phyloP scores from a whole-genome alignment of 2,888 invertebrate genomes.

The Bimastos eiseni region DNA sequence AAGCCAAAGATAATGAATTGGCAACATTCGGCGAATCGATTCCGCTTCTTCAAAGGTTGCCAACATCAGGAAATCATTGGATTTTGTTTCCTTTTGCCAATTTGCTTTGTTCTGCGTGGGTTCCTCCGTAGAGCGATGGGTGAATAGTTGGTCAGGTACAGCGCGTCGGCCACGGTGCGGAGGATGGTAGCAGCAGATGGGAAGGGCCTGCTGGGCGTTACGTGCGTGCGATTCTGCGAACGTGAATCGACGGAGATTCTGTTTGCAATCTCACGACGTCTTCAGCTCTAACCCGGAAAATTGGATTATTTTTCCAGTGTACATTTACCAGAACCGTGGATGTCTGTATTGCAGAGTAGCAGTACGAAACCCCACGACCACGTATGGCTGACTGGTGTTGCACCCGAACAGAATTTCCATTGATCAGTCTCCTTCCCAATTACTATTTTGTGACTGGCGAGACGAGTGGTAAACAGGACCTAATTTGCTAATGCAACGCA shows the following conservation, averaged over 20 bases:
- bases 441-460: background rate
- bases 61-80: background rate
- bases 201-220: background rate
- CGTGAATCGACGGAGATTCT: background rate
- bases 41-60: background rate
- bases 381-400: background rate
- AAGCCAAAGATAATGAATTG: background rate
- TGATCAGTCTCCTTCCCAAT: background rate
- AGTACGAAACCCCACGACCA: background rate
- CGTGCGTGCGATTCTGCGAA: background rate
- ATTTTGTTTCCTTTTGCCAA: constrained; percentile 2
- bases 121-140: background rate
- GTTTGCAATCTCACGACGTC: constrained; percentile 13
- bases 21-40: background rate
- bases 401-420: background rate
- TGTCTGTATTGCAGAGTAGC: background rate
- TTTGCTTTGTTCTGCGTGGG: background rate
- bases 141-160: background rate
- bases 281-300: constrained; percentile 5
- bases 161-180: background rate
- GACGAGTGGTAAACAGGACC: background rate
- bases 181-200: background rate
- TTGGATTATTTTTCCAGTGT: background rate
- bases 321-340: background rate
- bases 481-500: background rate